Conservation (phyloP, 2,113 vertebrate species). For the Lamprologus sp. region DNA sequence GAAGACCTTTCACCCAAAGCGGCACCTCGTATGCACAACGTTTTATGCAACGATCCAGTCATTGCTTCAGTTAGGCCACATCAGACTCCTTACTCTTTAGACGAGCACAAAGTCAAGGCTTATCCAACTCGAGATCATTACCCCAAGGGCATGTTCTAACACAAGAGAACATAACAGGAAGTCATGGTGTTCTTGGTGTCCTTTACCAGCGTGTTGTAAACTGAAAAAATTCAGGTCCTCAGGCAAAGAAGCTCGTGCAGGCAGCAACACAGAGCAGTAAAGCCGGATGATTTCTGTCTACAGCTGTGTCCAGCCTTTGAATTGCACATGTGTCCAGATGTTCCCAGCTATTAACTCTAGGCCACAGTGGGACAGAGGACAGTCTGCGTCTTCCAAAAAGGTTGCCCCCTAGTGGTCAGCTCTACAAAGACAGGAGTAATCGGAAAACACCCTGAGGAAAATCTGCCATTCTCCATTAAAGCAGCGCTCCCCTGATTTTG, state of each 20-base stretch:
- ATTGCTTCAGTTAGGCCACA: background rate
- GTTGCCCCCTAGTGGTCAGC: conserved; percentile 8
- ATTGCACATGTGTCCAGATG: conserved; percentile 39
- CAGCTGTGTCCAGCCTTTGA: conserved; percentile 47
- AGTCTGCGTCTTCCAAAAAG: background rate
- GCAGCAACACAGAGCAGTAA: conserved; percentile 1
- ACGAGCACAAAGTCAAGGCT: background rate
- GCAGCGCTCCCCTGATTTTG: background rate
- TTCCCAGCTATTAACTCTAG: conserved; percentile 23
- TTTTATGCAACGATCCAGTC: background rate
- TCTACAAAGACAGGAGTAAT: background rate
- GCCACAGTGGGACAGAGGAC: background rate
- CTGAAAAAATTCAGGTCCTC: background rate
- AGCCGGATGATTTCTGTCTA: conserved; percentile 28
- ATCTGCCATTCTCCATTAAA: background rate
- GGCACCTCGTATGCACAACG: rapidly evolving
- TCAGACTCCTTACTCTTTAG: background rate
- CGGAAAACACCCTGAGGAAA: background rate
- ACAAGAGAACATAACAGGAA: background rate
- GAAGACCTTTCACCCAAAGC: background rate
- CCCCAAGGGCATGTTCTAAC: background rate
- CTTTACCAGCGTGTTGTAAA: conserved; percentile 13
- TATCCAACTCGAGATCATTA: background rate
- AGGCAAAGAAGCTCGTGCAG: background rate
- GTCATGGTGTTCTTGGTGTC: background rate